These are phyloP conservation scores for Micoletzkya japonica DNA, from an alignment of 2,888 invertebrate species.

Conservation along the genomic window DNA sequence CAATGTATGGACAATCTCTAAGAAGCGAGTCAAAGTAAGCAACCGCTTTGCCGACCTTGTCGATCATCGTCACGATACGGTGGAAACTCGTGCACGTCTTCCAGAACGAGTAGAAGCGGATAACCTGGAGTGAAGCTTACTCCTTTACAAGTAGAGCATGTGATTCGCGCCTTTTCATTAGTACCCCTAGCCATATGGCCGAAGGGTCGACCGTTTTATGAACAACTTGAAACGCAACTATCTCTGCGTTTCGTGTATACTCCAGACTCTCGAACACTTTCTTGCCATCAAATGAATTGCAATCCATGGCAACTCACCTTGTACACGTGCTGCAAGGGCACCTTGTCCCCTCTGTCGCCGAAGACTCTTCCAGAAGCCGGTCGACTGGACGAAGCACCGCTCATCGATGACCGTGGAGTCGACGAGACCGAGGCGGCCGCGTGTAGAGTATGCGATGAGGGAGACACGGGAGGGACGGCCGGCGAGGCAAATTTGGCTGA, in stretches of 20 bases:
- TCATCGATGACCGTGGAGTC: constrained; percentile 42
- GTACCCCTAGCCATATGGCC: too few relatives aligned
- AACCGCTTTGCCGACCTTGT: constrained; percentile 42
- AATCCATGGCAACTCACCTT: constrained; percentile 36
- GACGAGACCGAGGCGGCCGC: constrained; percentile 33
- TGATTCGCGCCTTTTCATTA: not conserved
- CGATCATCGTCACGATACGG: constrained; percentile 64
- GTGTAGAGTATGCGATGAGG: constrained; percentile 3
- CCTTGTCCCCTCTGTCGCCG: constrained; percentile 30
- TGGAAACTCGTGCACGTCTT: constrained; percentile 64
- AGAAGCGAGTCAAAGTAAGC: too few relatives aligned
- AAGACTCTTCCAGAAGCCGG: not conserved
- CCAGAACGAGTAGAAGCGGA: constrained; percentile 64
- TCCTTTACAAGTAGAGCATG: constrained; percentile 14
- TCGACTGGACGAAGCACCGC: constrained; percentile 40
- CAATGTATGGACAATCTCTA: too few relatives aligned
- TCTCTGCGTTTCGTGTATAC: too few relatives aligned
- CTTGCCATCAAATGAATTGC: too few relatives aligned
- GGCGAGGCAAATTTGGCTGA: constrained; percentile 45
- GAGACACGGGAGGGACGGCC: constrained; percentile 3
- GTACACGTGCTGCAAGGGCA: constrained; percentile 58
- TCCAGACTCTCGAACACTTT: too few relatives aligned
- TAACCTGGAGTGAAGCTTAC: constrained; percentile 39
- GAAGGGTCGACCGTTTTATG: too few relatives aligned
- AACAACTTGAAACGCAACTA: too few relatives aligned